Evolutionary conservation across 2,888 invertebrate genomes (phyloP), one percentile per base, ranked within the genome.

Genomic region (Mycalesis mineus): DNA sequence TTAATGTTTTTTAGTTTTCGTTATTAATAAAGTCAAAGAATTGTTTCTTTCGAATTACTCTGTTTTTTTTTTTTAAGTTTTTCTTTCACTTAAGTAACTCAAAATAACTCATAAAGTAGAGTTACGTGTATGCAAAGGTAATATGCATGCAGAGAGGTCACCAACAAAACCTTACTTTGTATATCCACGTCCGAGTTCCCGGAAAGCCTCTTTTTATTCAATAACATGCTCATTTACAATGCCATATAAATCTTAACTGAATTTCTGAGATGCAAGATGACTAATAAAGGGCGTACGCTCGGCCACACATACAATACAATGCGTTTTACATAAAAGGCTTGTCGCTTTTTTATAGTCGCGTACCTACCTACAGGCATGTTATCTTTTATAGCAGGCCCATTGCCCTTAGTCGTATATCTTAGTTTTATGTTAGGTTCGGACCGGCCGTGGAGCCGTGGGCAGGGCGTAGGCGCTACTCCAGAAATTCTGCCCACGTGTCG

Each of bases 391-490:
- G 75, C 69, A 70, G 67, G 73, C 73, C 73, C 74, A 72, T 63
- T 68, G 73, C 73, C 73, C 74, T 73, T 63, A 61, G 77, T 79
- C 80, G 78, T 84, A 82, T 84, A 82, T 82, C 77, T 78, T 68
- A 74, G 76, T 76, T 82, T 84, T 84, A 84, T 78, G 78, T 77
- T 60, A 51, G 63, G 48, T n/a, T 22, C 36, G 49, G 42, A 15
- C 8, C n/a, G 42, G 52, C 33, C 49, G 8, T 44, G 29, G 11
- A 55, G 41, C 42, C 60, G 69, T 73, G 69, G 68, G 69, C 58
- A 44, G 69, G 65, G 64, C 71, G 88, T 88, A 84, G 88, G 88
- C 78, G 88, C 82, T 85, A 80, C 86, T 84, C 84, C 84, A 84
- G 82, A 82, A 80, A 75, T 72, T 73, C 77, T 56, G 65, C 68